Base-by-base conservation (phyloP, 2,797 vertebrate species). In the Pangasius djambal region DNA sequence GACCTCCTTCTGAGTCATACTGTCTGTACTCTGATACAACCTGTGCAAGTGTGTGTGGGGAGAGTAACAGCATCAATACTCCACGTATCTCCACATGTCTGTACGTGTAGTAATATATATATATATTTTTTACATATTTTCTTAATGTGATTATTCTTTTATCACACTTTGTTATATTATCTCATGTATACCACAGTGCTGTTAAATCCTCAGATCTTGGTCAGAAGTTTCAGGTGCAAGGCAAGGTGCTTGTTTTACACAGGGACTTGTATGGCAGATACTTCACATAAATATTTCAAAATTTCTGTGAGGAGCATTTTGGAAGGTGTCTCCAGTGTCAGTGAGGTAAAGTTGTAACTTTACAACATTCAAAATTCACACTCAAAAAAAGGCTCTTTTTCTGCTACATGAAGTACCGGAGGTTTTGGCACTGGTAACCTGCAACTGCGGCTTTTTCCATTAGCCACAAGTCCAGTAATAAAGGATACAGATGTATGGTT, bases 1-100 rank as follows among this genome's bases (percentile, higher is more conserved):
- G 94, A 95, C 91, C 93, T 96, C 94, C 94, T 92, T 91, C 90
- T 94, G 95, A 96, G 93, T 96, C 95, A 96, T 91, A 89, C 88
- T 92, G 93, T 88, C 90, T 90, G 92, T 89, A 90, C 87, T 88
- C 87, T 91, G 89, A 94, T 92, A 93, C 87, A 90, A 91, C 92
- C 86, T 86, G 65, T 48, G 22, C 50, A 61, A 65, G 61, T 57
- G 25, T 75, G 65, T 52, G 37, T 20, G 18, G 75, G 37, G 75
- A 20, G 7, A 9, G 28, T 52, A 20, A 34, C 25, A 52, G 8
- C n/a, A 55, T 20, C 20, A 55, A n/a, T 9, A 55, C n/a, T 16
- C 16, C 50, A 55, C 15, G 2, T 55, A 79, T n/a, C 2, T 6
- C n/a, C 44, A 52, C 25, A 0, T 52, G 3, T 50, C 8, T 25